Conservation (phyloP, 1,140 invertebrate species). For the Temnothorax longispinosus region DNA sequence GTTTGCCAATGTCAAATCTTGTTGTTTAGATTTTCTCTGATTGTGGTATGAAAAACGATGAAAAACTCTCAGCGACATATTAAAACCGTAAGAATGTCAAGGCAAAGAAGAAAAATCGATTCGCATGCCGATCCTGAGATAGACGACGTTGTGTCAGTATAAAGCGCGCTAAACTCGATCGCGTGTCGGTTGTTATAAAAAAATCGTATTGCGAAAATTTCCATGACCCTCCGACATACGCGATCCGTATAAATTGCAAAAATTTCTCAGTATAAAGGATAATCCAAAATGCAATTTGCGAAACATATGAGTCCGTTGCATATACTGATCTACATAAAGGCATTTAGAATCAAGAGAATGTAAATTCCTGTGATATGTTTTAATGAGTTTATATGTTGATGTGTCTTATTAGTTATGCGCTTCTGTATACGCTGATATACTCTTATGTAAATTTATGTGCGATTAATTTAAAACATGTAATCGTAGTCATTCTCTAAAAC, state of each 20-base stretch:
- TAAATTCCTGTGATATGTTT: neutral
- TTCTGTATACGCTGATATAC: constrained; percentile 2
- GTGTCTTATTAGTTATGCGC: constrained; percentile 28
- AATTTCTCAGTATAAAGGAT: neutral
- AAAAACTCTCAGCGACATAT: neutral
- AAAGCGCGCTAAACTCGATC: constrained; percentile 30
- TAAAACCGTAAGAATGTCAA: constrained; percentile 48
- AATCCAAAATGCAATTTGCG: neutral
- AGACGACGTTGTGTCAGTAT: constrained; percentile 23
- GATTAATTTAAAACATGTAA: constrained; percentile 11
- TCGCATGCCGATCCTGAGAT: constrained; percentile 1
- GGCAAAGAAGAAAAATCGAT: constrained; percentile 32
- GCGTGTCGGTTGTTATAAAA: constrained; percentile 18
- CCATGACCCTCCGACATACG: neutral
- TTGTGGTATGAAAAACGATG: neutral
- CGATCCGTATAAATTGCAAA: constrained; percentile 13
- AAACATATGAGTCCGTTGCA: neutral
- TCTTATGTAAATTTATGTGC: constrained; percentile 16
- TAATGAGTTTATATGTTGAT: neutral
- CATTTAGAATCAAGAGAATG: neutral
- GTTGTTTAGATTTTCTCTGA: neutral
- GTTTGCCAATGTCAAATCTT: neutral
- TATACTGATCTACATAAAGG: neutral
- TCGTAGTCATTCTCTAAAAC: neutral
- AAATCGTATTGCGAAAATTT: constrained; percentile 47